Conservation (phyloP, 2,888 invertebrate species). For the Leptinotarsa juncta region DNA sequence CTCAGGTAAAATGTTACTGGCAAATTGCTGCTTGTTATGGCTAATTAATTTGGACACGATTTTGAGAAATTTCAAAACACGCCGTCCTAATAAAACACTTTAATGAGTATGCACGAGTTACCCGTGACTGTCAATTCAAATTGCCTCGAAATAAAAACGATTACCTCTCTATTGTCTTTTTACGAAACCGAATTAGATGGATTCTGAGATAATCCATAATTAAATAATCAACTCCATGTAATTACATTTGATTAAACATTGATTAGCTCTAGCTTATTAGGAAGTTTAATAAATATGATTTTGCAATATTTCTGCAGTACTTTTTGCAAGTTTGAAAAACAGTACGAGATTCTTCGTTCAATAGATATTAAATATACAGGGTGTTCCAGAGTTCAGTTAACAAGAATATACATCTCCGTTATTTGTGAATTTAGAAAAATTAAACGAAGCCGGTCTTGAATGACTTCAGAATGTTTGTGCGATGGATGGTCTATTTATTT, state of each 20-base stretch:
- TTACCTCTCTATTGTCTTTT: constrained; percentile 41
- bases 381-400: no score
- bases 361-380: no score
- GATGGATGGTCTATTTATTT: no score
- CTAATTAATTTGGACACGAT: constrained; percentile 50
- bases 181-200: constrained; percentile 35
- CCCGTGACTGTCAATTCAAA: constrained; percentile 46
- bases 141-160: constrained; percentile 27
- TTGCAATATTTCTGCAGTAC: constrained; percentile 32
- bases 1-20: constrained; percentile 19
- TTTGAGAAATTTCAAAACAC: constrained; percentile 45
- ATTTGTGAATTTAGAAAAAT: no score
- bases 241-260: constrained; percentile 15
- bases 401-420: no score
- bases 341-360: no score
- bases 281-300: constrained; percentile 25
- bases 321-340: background rate
- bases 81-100: constrained; percentile 45
- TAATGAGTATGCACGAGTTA: constrained; percentile 47
- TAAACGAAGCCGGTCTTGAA: no score
- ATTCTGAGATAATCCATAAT: constrained; percentile 33
- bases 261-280: constrained; percentile 11
- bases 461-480: no score
- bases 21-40: constrained; percentile 33
- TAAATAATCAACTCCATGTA: constrained; percentile 22